Base-by-base conservation (phyloP, 2,797 vertebrate species). In the Paramormyrops hopkinsi region DNA sequence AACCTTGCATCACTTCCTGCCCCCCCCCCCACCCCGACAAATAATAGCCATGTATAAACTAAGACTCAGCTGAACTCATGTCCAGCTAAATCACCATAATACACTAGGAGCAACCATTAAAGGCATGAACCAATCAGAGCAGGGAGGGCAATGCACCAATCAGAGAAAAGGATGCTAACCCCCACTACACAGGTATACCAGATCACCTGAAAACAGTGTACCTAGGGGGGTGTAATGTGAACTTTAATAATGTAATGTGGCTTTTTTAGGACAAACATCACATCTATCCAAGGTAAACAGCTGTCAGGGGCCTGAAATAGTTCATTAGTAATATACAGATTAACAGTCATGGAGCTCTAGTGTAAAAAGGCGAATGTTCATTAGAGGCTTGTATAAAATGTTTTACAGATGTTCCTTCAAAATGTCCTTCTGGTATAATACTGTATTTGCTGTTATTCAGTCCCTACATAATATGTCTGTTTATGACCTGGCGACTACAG, bases 391-490 rank as follows among this genome's bases (percentile, higher is more conserved):
- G 9, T 17, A 11, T 29, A 85, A 85, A 85, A 51, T 51, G 48
- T 51, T 22, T 48, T 48, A 33, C 83, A 86, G 83, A 86, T 86
- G 83, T 85, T 85, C 79, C 9, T 84, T 22, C 41, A 84, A 46
- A 50, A 84, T 50, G 46, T 84, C 46, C 46, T 86, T 53, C 48
- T 86, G 22, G n/a, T 86, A 33, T 86, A 53, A 86, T 29, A 44
- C 37, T 4, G 29, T 79, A 29, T 53, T 51, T 86, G 5, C n/a
- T 19, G 25, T 29, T 53, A 29, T 29, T 86, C 2, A 6, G n/a
- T 53, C 8, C 46, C 11, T 33, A 17, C 83, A 50, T 29, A 53
- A 29, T 51, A 51, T 86, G 25, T 53, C 11, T 50, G n/a, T 51
- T 85, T 85, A 54, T 54, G 37, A 86, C 50, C 25, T 54, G 25